Percentiles rank a stretch among this genome's conserved stretches.
These are phyloP conservation scores for Polymixis flavicincta DNA, from an alignment of 2,888 invertebrate genomes.

Conservation along the genomic window DNA sequence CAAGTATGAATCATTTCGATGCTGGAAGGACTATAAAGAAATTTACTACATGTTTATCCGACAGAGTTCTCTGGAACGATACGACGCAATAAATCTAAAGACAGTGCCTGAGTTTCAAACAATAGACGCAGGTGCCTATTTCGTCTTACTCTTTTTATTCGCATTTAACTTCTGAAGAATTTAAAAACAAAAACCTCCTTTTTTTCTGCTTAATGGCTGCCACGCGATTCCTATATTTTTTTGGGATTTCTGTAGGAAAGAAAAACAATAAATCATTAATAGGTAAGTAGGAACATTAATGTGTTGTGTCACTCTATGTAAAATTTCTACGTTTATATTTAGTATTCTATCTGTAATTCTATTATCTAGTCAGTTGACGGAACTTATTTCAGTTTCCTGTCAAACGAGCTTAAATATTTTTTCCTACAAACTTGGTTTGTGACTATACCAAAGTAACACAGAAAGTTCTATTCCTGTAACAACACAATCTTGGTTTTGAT, in stretches of 20 bases:
- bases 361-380: neutral
- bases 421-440: neutral
- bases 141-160: conserved; percentile 18
- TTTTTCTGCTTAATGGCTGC: neutral
- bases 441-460: neutral
- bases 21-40: conserved; percentile 3
- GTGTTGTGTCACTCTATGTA: no score
- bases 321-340: no score
- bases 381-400: neutral
- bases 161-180: conserved; percentile 26
- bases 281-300: neutral
- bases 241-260: neutral
- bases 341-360: no score
- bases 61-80: conserved; percentile 29
- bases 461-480: conserved; percentile 50
- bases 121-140: conserved; percentile 48
- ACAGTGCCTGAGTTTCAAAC: conserved; percentile 36
- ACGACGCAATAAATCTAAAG: conserved; percentile 43
- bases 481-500: conserved; percentile 52
- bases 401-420: neutral
- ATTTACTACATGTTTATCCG: conserved; percentile 41
- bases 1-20: conserved; percentile 2
- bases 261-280: neutral
- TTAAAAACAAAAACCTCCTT: neutral
- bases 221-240: no score